Percentiles rank a stretch among this genome's conserved stretches.
These are phyloP conservation scores for Eristalis pertinax DNA, from an alignment of 2,888 invertebrate species.

Conservation along the genomic window DNA sequence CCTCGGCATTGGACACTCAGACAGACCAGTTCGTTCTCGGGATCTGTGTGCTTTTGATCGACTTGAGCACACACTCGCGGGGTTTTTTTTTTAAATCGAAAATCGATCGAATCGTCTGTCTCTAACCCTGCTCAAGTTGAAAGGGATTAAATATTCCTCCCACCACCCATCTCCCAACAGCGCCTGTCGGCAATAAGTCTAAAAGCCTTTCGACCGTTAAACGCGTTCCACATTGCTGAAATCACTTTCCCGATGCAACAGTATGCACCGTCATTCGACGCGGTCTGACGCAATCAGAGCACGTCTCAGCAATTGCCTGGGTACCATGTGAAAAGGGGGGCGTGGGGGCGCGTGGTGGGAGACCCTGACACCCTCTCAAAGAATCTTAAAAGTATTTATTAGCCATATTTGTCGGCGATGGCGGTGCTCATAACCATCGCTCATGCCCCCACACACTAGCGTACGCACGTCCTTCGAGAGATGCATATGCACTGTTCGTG, in stretches of 20 bases:
- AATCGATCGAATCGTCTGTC: background rate
- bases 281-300: constrained; percentile 49
- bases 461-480: background rate
- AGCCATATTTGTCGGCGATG: constrained; percentile 69
- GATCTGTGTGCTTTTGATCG: background rate
- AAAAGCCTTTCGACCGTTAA: constrained; percentile 32
- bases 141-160: background rate
- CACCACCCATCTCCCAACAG: background rate
- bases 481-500: constrained; percentile 37
- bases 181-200: background rate
- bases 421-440: constrained; percentile 62
- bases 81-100: background rate
- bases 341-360: too few relatives aligned
- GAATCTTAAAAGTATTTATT: constrained; percentile 71
- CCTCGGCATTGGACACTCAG: too few relatives aligned
- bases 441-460: constrained; percentile 38
- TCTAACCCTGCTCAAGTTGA: too few relatives aligned
- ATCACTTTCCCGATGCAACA: constrained; percentile 32
- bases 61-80: background rate
- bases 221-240: constrained; percentile 36
- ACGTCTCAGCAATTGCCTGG: constrained; percentile 49
- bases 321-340: background rate
- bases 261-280: constrained; percentile 28
- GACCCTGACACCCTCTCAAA: constrained; percentile 52
- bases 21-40: too few relatives aligned